phyloP scores from a whole-genome alignment of 2,113 vertebrate genomes.

The Zootoca vivipara region DNA sequence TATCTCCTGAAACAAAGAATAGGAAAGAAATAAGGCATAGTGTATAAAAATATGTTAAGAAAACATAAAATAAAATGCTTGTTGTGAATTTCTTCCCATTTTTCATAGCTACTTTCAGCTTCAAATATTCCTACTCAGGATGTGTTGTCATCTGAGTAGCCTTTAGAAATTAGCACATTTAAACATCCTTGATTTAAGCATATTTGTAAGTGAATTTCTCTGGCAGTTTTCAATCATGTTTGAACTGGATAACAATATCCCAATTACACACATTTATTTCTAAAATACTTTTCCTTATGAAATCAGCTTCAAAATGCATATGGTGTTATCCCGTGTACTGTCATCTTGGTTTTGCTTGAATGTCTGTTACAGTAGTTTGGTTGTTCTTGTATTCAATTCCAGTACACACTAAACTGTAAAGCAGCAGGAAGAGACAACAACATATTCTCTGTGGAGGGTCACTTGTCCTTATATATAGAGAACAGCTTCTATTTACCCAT shows the following conservation, averaged over 20 bases:
- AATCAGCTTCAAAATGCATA: background rate
- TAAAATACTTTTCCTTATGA: background rate
- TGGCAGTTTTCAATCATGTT: background rate
- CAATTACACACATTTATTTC: background rate
- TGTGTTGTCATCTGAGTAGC: background rate
- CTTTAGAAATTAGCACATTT: background rate
- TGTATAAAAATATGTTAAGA: background rate
- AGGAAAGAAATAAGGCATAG: background rate
- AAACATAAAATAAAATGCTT: background rate
- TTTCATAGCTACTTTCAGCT: background rate
- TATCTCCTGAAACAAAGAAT: conserved; percentile 60
- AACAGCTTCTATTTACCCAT: too few species aligned
- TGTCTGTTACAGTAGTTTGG: background rate
- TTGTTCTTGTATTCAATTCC: background rate
- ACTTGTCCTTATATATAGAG: too few species aligned
- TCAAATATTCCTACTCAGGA: background rate
- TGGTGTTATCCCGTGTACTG: background rate
- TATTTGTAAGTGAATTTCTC: too few species aligned
- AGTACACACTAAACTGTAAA: background rate
- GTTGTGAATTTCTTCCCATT: background rate
- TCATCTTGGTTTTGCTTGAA: background rate
- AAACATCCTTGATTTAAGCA: background rate
- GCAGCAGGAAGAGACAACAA: background rate
- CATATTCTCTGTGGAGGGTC: too few species aligned
- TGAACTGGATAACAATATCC: background rate